Percentiles rank a stretch among this genome's conserved stretches.
Conservation (phyloP, 2,888 invertebrate genomes). For the Acleris emargana region DNA sequence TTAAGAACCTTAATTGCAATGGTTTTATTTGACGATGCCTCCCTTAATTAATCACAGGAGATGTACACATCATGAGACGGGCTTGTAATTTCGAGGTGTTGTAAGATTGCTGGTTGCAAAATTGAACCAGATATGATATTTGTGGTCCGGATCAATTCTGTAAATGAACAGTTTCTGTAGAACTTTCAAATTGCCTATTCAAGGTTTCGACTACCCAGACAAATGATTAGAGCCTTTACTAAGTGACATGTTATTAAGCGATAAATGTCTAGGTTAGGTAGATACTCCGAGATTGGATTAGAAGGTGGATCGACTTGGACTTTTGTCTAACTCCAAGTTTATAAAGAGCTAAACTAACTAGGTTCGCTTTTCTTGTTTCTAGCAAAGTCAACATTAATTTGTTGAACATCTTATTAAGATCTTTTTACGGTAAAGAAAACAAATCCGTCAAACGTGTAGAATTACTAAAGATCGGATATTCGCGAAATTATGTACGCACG, state of each 20-base stretch:
- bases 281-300: too few species aligned
- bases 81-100: conserved; percentile 41
- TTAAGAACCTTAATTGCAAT: conserved; percentile 50
- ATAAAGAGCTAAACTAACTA: too few species aligned
- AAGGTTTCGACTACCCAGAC: conserved; percentile 20
- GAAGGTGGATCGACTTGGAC: too few species aligned
- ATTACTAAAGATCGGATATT: too few species aligned
- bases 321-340: too few species aligned
- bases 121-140: conserved; percentile 44
- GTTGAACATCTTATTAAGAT: too few species aligned
- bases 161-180: conserved; percentile 18
- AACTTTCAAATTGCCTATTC: conserved; percentile 31
- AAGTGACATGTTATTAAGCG: neutral
- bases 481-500: too few species aligned
- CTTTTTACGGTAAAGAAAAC: too few species aligned
- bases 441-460: too few species aligned
- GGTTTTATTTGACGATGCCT: conserved; percentile 45
- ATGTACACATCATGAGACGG: conserved; percentile 27
- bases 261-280: neutral
- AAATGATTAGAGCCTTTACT: conserved; percentile 3
- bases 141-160: conserved; percentile 29
- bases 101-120: conserved; percentile 44
- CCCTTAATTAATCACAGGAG: conserved; percentile 40
- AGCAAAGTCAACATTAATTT: too few species aligned
- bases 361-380: too few species aligned